Percentiles rank a stretch among this genome's conserved stretches.
Evolutionary conservation across 2,888 invertebrate genomes (phyloP).

Genomic region (Phragmatobia fuliginosa): DNA sequence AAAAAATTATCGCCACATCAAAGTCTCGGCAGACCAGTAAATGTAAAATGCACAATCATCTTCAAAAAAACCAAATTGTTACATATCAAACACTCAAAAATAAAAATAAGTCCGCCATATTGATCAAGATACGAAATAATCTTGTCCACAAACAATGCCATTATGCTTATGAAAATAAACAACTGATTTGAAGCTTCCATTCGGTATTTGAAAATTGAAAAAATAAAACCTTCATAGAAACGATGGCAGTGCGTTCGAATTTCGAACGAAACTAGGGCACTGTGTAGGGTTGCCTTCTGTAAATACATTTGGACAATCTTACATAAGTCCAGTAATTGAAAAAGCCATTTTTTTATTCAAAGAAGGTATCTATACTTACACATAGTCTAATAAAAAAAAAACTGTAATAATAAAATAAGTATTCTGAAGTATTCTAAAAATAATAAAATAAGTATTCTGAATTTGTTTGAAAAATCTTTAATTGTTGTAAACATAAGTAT

Average conservation of each 20-base stretch:
- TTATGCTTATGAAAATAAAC: slow-evolving; percentile 79
- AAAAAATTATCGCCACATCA: slow-evolving; percentile 54
- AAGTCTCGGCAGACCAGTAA: slow-evolving; percentile 44
- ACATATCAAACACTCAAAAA: slow-evolving; percentile 68
- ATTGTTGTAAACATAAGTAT: no score
- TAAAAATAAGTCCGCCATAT: slow-evolving; percentile 62
- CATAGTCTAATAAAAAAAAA: no score
- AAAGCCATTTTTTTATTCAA: neutral
- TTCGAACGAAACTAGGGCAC: slow-evolving; percentile 72
- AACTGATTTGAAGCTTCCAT: slow-evolving; percentile 67
- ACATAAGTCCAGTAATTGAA: neutral
- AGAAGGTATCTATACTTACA: neutral
- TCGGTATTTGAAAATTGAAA: slow-evolving; percentile 69
- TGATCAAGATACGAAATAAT: slow-evolving; percentile 75
- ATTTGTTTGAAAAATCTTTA: no score
- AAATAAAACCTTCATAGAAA: slow-evolving; percentile 73
- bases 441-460: no score
- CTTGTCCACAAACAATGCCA: slow-evolving; percentile 83
- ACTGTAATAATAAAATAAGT: no score
- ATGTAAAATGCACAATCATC: slow-evolving; percentile 71
- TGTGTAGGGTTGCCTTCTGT: slow-evolving; percentile 60
- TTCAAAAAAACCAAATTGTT: slow-evolving; percentile 60
- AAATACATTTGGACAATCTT: neutral
- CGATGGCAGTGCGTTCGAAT: slow-evolving; percentile 70
- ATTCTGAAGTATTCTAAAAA: no score